phyloP scores from a whole-genome alignment of 2,113 vertebrate genomes.

The Phalacrocorax brasilianus region DNA sequence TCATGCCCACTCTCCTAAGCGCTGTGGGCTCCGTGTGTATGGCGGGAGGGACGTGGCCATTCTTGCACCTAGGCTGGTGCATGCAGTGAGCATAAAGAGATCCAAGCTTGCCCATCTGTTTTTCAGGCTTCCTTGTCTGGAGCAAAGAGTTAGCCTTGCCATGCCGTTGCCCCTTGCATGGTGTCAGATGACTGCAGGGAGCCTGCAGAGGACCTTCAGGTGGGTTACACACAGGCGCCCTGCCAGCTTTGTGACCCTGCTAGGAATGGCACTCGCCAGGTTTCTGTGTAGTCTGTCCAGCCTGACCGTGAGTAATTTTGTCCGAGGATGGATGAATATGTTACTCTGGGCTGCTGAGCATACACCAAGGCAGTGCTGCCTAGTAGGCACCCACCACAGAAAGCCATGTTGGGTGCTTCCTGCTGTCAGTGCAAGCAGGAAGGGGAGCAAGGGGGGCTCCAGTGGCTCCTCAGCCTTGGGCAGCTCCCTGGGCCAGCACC shows the following conservation, averaged over 20 bases:
- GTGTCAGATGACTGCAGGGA: not conserved
- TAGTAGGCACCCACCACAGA: not conserved
- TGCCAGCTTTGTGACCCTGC: not conserved
- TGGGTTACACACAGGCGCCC: not conserved
- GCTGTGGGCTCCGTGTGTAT: rapidly evolving
- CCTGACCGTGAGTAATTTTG: rapidly evolving
- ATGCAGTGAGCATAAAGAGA: not conserved
- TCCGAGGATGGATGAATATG: not conserved
- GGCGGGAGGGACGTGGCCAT: rapidly evolving
- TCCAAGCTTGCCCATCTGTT: rapidly evolving
- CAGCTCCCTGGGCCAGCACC: not conserved
- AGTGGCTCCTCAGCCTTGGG: not conserved
- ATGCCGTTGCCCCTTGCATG: rapidly evolving
- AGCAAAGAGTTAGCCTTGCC: not conserved
- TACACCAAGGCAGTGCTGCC: not conserved
- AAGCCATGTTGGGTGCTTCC: not conserved
- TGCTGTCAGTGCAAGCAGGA: too few relatives aligned
- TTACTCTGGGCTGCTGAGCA: not conserved
- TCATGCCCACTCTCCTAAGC: not conserved
- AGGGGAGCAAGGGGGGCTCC: not conserved
- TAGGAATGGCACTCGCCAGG: rapidly evolving
- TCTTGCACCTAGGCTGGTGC: not conserved
- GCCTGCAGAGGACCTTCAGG: not conserved
- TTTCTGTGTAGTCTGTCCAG: not conserved
- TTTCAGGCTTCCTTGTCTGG: not conserved